phyloP scores from a whole-genome alignment of 2,888 invertebrate species.

The Heliconius aoede region DNA sequence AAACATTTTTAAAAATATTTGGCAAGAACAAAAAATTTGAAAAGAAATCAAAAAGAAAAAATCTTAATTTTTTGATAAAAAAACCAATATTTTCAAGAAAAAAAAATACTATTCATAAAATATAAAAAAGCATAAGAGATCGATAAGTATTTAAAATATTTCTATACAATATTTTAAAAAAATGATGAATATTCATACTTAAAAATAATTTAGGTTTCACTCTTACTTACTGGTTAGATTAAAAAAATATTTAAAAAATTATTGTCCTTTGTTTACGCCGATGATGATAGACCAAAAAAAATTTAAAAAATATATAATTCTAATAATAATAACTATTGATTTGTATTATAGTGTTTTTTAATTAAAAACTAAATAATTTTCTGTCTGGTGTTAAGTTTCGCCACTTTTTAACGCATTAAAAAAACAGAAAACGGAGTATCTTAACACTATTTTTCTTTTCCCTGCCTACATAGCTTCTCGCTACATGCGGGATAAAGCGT shows the following conservation, averaged over 20 bases:
- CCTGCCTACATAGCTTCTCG: no score
- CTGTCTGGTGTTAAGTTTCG: neutral
- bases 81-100: neutral
- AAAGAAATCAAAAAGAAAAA: neutral
- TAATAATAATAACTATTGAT: neutral
- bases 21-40: neutral
- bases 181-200: conserved; percentile 17
- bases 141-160: conserved; percentile 23
- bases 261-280: conserved; percentile 8
- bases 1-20: neutral
- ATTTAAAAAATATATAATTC: neutral
- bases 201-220: neutral
- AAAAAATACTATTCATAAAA: neutral
- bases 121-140: neutral
- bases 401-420: neutral
- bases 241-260: neutral
- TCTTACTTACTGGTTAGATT: neutral
- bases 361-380: no score
- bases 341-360: no score
- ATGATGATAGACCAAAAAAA: no score
- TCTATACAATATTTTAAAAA: conserved; percentile 10
- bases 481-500: neutral
- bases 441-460: no score
- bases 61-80: neutral
- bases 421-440: neutral